Conservation (phyloP, 2,888 invertebrate genomes). For the Dicyrtomina minuta region DNA sequence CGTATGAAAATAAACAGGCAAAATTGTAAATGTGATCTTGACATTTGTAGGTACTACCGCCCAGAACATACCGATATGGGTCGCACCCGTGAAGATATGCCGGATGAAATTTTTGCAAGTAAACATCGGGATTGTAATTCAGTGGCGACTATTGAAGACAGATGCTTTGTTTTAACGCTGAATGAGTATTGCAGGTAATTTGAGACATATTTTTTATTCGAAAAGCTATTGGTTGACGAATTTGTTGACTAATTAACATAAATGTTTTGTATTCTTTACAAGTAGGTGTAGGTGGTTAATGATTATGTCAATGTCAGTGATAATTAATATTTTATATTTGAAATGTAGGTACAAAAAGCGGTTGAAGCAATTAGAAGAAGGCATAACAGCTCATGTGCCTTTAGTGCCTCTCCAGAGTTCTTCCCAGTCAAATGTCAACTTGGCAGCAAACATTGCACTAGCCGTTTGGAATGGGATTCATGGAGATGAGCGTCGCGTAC, state of each 20-base stretch:
- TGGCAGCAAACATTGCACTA: constrained; percentile 47
- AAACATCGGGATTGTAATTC: constrained; percentile 92
- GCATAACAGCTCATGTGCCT: constrained; percentile 67
- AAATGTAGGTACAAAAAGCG: constrained; percentile 79
- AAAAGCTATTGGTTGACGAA: not conserved
- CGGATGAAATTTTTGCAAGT: constrained; percentile 93
- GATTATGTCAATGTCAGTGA: no score
- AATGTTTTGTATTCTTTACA: no score
- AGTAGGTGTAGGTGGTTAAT: no score
- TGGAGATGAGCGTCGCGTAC: constrained; percentile 26
- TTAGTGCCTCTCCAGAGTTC: constrained; percentile 66
- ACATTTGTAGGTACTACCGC: constrained; percentile 85
- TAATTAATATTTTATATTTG: no score
- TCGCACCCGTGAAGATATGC: constrained; percentile 73
- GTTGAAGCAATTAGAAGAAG: constrained; percentile 75
- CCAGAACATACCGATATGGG: constrained; percentile 95
- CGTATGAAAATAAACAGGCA: no score
- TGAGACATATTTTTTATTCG: not conserved
- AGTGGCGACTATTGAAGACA: constrained; percentile 96
- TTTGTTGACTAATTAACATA: no score
- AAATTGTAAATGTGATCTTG: no score
- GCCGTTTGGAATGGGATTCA: constrained; percentile 49
- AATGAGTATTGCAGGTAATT: constrained; percentile 93
- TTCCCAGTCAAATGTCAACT: constrained; percentile 39
- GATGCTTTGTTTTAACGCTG: constrained; percentile 92